Percentiles rank a stretch among this genome's conserved stretches.
Evolutionary conservation across 2,888 invertebrate genomes (phyloP).

Genomic region (Caenorhabditis plicata): DNA sequence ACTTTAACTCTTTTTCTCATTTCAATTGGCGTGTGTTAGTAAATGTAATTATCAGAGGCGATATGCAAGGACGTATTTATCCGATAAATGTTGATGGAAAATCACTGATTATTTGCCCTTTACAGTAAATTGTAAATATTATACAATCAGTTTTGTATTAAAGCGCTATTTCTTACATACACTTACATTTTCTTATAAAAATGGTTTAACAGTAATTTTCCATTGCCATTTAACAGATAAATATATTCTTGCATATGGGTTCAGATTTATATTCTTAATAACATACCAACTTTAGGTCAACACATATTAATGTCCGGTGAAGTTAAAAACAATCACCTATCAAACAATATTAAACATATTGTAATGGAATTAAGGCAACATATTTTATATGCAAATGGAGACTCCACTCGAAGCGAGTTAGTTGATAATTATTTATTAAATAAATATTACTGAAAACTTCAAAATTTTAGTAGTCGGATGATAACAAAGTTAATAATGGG

Average conservation of each 20-base stretch:
- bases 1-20: not conserved
- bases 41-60: no score
- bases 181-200: no score
- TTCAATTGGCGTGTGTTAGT: no score
- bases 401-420: conserved; percentile 35
- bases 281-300: conserved; percentile 25
- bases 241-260: no score
- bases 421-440: conserved; percentile 4
- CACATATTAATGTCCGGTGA: conserved; percentile 38
- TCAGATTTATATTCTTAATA: not conserved
- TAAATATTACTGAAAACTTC: conserved; percentile 1
- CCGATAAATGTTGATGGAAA: not conserved
- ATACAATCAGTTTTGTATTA: no score
- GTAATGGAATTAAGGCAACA: conserved; percentile 37
- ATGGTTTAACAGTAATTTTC: no score
- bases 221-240: no score
- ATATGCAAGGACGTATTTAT: no score
- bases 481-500: conserved; percentile 19
- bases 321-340: conserved; percentile 27
- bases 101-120: no score
- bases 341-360: conserved; percentile 27
- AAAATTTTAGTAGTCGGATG: conserved; percentile 14
- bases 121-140: no score
- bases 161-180: no score
- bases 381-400: conserved; percentile 32